phyloP scores from a whole-genome alignment of 2,113 vertebrate genomes.

The Coracopsis vasa region DNA sequence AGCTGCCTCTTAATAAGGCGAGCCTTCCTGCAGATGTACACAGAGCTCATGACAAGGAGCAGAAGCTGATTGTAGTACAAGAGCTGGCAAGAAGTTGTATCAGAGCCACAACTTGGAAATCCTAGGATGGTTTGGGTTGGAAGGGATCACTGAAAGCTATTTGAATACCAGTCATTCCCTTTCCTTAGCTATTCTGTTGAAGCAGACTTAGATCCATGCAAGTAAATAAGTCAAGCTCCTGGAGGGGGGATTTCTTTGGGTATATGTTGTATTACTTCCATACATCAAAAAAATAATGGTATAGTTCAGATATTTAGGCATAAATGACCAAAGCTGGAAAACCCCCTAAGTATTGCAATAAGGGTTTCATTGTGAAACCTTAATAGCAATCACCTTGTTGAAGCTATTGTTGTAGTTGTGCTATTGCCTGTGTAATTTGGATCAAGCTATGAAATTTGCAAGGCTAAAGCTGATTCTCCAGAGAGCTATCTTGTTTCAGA shows the following conservation, averaged over 20 bases:
- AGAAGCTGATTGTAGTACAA: not conserved
- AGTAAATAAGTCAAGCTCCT: not conserved
- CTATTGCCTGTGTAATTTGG: not conserved
- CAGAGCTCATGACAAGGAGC: not conserved
- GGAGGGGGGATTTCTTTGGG: not conserved
- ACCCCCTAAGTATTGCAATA: accelerated
- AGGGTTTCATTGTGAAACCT: not conserved
- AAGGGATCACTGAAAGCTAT: not conserved
- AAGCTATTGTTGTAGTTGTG: not conserved
- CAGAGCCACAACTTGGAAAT: not conserved
- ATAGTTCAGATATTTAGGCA: not conserved
- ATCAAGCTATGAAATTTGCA: accelerated
- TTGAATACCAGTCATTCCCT: not conserved
- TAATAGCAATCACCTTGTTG: accelerated
- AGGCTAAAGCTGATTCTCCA: not conserved
- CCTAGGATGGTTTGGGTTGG: not conserved
- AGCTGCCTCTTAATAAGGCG: no score
- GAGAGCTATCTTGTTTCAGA: not conserved
- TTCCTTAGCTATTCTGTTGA: not conserved
- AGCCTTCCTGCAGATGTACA: not conserved
- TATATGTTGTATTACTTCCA: not conserved
- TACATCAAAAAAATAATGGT: not conserved
- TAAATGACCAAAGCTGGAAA: not conserved
- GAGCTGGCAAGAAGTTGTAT: not conserved
- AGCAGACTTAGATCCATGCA: not conserved